Base-by-base conservation (phyloP, 2,888 invertebrate species). In the Hermaeophaga mercurialis region DNA sequence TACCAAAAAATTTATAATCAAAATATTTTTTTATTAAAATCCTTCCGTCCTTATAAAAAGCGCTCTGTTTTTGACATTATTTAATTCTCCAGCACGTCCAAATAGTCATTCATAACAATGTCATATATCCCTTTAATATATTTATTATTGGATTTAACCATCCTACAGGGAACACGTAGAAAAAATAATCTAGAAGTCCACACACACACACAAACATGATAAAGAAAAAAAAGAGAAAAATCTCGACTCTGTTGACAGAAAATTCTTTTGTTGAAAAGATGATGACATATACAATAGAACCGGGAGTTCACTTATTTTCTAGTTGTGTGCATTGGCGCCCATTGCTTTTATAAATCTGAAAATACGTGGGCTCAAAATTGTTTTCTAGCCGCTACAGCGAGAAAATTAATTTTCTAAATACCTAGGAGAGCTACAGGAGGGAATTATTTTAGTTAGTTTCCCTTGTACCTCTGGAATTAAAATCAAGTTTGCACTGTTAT, bases 231-330 rank as follows among this genome's bases (percentile, higher is more conserved):
- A 3, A 36, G 8, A 11, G 17, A 17, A 36, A 36, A 36, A 36
- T 36, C 17, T 36, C 17, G 17, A 11, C 36, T 36, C 9, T 9
- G 36, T 36, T 36, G 36, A 17, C 36, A 15, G 8, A 3, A 15
- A 15, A 17, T 36, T 36, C 36, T 36, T 36, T 36, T 36, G 15
- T 36, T 28, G 28, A 28, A n/a, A 8, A 15, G 7, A 11, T 6
- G 36, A 36, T 36, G 36, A 36, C 36, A 36, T 8, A 14, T 36
- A 36, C 36, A 36, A 36, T 36, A 17, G 17, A 36, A 36, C 36
- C 17, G 36, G 17, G 7, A 17, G 15, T 8, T 36, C 17, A 36
- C 36, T 36, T 36, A 36, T 36, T 36, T 36, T 36, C 17, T 36
- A 12, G 31, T 11, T 31, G 12, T 36, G 14, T 14, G 36, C 36